Percentiles rank a stretch among this genome's conserved stretches.
These are phyloP conservation scores for Glyphotaelius pellucidus DNA, from an alignment of 2,888 invertebrate genomes.

Conservation along the genomic window DNA sequence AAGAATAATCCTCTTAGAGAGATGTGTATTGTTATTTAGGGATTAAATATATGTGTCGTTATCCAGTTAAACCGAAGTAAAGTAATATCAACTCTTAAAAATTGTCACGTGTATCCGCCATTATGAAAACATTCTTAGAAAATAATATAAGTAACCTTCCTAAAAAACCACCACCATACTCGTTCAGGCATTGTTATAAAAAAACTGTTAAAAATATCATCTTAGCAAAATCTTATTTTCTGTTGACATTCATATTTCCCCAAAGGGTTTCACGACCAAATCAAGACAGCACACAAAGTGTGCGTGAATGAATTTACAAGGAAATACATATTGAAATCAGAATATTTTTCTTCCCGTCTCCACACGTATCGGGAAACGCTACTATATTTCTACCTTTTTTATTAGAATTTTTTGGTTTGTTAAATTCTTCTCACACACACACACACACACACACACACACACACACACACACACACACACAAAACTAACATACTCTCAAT, in stretches of 20 bases:
- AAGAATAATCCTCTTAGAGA: too few species aligned
- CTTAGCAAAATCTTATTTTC: not conserved
- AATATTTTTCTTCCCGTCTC: not conserved
- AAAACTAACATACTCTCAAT: too few species aligned
- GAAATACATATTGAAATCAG: constrained; percentile 7
- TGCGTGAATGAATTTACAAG: constrained; percentile 6
- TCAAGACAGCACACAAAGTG: constrained; percentile 8
- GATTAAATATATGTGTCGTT: not conserved
- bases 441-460: too few species aligned
- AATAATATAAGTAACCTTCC: not conserved
- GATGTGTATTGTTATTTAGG: not conserved
- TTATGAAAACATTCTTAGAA: not conserved
- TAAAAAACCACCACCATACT: not conserved
- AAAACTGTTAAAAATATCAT: not conserved
- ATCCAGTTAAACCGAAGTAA: not conserved
- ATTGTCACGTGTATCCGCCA: not conserved
- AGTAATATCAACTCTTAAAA: not conserved
- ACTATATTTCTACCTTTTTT: too few species aligned
- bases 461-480: too few species aligned
- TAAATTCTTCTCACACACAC: too few species aligned
- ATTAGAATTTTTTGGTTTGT: too few species aligned
- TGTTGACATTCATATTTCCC: not conserved
- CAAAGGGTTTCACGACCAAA: constrained; percentile 20
- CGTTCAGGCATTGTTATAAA: not conserved
- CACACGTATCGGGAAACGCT: not conserved